Percentiles rank a stretch among this genome's conserved stretches.
phyloP scores from a whole-genome alignment of 92 coral and sea anemone genomes.

The Palythoa heliodiscus region DNA sequence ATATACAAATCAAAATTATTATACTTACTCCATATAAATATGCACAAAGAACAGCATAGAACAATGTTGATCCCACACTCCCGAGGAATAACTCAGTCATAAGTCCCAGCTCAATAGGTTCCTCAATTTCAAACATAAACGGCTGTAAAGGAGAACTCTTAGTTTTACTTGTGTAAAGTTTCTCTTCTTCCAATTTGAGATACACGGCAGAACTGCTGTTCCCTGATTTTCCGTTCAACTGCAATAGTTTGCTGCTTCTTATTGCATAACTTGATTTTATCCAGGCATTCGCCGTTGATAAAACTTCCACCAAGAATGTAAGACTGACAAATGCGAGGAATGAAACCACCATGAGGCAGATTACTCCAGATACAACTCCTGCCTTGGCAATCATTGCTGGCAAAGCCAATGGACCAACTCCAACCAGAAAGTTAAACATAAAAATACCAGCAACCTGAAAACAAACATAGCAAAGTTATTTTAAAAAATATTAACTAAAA shows the following conservation, averaged over 20 bases:
- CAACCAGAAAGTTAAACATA: constrained; percentile 73
- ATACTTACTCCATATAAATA: constrained; percentile 79
- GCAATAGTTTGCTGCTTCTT: not conserved
- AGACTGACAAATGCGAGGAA: constrained; percentile 71
- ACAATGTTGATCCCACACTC: constrained; percentile 71
- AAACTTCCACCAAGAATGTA: constrained; percentile 73
- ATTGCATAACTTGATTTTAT: constrained; percentile 39
- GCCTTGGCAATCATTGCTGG: constrained; percentile 81
- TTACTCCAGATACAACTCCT: constrained; percentile 67
- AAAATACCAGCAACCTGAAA: constrained; percentile 74
- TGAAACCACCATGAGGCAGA: constrained; percentile 60
- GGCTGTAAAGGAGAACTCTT: constrained; percentile 47
- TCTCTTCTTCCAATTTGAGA: constrained; percentile 41
- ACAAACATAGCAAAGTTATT: not conserved
- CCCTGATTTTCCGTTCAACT: constrained; percentile 5
- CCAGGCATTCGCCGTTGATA: constrained; percentile 84
- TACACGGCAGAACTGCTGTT: constrained; percentile 14
- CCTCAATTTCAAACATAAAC: constrained; percentile 75
- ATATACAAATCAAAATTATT: no score
- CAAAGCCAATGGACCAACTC: constrained; percentile 80
- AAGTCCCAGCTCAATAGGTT: constrained; percentile 70
- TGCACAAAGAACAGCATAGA: constrained; percentile 78
- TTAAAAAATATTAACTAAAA: no score
- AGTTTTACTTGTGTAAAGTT: constrained; percentile 50
- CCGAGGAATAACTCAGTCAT: constrained; percentile 81